These are phyloP conservation scores for Paracentrotus lividus DNA, from an alignment of 53 echinoderm and acorn worm genomes.

Conservation along the genomic window DNA sequence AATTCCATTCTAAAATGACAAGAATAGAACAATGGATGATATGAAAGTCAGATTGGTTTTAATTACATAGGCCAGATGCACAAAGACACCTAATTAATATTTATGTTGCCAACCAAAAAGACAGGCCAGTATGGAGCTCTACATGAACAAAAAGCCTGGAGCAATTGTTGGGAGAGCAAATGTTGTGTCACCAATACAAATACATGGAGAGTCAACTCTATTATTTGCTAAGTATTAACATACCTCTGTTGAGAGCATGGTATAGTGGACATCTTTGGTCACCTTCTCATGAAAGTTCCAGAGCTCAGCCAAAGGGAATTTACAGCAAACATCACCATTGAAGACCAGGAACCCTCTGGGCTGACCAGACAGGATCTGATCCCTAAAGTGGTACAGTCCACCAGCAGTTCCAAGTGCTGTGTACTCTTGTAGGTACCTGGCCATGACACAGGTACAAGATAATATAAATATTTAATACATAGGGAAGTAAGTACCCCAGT, in stretches of 20 bases:
- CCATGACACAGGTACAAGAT: not conserved
- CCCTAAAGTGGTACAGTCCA: slow-evolving; percentile 97
- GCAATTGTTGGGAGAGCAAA: too few species aligned
- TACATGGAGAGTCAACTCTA: too few species aligned
- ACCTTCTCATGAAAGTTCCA: slow-evolving; percentile 87
- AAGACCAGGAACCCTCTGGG: slow-evolving; percentile 92
- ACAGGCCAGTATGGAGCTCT: too few species aligned
- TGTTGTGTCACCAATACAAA: too few species aligned
- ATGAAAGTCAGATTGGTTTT: not conserved
- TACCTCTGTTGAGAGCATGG: slow-evolving; percentile 97
- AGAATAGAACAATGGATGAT: not conserved
- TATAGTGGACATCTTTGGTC: slow-evolving; percentile 82
- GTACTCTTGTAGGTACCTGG: slow-evolving; percentile 96
- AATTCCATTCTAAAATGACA: not conserved
- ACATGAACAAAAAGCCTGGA: too few species aligned
- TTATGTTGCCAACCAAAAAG: too few species aligned
- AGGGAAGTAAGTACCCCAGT: not conserved
- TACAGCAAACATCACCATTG: slow-evolving; percentile 97
- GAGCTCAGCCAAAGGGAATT: slow-evolving; percentile 94
- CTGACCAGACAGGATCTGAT: slow-evolving; percentile 92
- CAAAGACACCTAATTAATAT: too few species aligned
- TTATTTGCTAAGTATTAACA: too few species aligned
- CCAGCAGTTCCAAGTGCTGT: slow-evolving; percentile 95
- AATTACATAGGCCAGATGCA: too few species aligned
- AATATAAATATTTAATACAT: not conserved